These are phyloP conservation scores for Leptoteleia sp. DNA, from an alignment of 1,140 invertebrate genomes.

Conservation along the genomic window DNA sequence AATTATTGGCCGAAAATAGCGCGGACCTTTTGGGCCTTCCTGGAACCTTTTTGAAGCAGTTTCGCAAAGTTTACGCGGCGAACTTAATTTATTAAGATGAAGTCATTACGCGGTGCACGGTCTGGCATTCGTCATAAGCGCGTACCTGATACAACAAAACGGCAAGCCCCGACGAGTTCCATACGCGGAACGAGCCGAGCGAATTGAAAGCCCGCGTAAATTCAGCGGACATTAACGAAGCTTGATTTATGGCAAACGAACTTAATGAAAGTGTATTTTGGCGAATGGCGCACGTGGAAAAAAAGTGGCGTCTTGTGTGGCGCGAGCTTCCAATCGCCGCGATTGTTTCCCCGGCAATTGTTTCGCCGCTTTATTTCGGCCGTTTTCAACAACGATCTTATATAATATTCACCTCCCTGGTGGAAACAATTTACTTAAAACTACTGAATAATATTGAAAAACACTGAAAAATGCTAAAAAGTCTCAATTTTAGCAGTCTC, in stretches of 20 bases:
- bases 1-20: conserved; percentile 77
- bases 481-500: too few species aligned
- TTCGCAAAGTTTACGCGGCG: conserved; percentile 69
- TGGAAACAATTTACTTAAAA: too few species aligned
- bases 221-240: conserved; percentile 63
- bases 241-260: conserved; percentile 60
- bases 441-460: too few species aligned
- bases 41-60: conserved; percentile 77
- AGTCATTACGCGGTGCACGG: conserved; percentile 71
- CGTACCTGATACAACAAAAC: conserved; percentile 70
- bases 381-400: too few species aligned
- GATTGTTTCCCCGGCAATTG: too few species aligned
- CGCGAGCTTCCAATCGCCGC: too few species aligned
- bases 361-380: too few species aligned
- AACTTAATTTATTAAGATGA: conserved; percentile 79
- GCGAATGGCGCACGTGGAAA: too few species aligned
- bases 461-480: too few species aligned
- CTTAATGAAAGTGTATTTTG: conserved; percentile 64
- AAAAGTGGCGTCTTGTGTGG: too few species aligned
- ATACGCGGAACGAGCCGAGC: conserved; percentile 44
- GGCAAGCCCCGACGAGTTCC: conserved; percentile 34
- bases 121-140: conserved; percentile 76
- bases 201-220: conserved; percentile 63
- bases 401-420: too few species aligned
- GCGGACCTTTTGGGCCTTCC: conserved; percentile 68